Evolutionary conservation across 2,797 vertebrate genomes (phyloP), one percentile per base, ranked within the genome.

Genomic region (Sparus aurata): DNA sequence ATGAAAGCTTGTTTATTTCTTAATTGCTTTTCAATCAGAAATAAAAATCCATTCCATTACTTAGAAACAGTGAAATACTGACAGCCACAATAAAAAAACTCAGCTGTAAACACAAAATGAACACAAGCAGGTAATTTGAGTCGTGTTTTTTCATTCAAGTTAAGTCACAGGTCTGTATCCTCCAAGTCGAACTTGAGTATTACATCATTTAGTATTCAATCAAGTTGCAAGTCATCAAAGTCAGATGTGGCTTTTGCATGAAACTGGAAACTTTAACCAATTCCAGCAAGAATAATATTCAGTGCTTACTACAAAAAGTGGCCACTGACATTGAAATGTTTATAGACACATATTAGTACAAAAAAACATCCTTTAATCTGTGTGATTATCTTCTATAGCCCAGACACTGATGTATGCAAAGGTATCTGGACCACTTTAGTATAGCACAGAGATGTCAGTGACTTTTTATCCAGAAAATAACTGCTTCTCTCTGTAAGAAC

Each of bases 271-370:
- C 5, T 16, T 30, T 17, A 3, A 55, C 7, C 63, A 18, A 83
- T 30, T 67, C 27, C 27, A 62, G 45, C 8, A 49, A 53, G 50
- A 49, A 27, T 58, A 7, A 55, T 69, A 57, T 34, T 77, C 30
- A 53, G n/a, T 45, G 30, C 67, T 74, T 71, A 69, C 53, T 65
- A 60, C 41, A 41, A 45, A 58, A 65, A 25, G 23, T 46, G 12
- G 59, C 38, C 67, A 34, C 18, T 53, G 58, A 55, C 60, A 70
- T 5, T 22, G n/a, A 73, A 55, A 49, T 72, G 12, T 59, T 13
- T 54, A 69, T 47, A 49, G 65, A 45, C 18, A 43, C 34, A 43
- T 5, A 60, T 17, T 22, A 8, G 13, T 22, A 55, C 27, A 45
- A 18, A 69, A 38, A 45, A 54, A 10, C 27, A 52, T 27, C 7